Percentiles rank a stretch among this genome's conserved stretches.
These are phyloP conservation scores for Hydrolagus affinis DNA, from an alignment of 2,113 vertebrate genomes.

Conservation along the genomic window DNA sequence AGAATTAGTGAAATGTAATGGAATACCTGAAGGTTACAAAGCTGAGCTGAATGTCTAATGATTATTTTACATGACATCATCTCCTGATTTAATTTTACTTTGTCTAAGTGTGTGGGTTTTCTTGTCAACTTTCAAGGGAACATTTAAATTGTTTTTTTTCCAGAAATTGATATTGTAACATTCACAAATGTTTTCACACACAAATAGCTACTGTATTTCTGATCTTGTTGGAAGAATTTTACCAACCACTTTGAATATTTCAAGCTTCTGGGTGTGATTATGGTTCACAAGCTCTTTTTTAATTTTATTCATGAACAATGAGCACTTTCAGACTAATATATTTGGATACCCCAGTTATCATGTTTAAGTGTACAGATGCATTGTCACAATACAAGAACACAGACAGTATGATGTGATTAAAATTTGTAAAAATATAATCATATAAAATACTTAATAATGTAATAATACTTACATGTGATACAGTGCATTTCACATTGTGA, in stretches of 20 bases:
- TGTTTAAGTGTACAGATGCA: background rate
- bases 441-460: no score
- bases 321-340: background rate
- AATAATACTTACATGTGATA: no score
- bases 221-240: background rate
- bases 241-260: background rate
- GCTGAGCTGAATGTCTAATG: conserved; percentile 13
- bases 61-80: conserved; percentile 15
- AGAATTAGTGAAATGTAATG: conserved; percentile 6
- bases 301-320: background rate
- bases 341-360: background rate
- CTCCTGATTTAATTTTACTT: background rate
- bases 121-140: background rate
- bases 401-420: background rate
- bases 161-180: background rate
- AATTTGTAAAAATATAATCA: background rate
- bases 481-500: no score
- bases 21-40: conserved; percentile 6
- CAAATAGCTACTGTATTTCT: background rate
- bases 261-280: background rate
- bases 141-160: background rate
- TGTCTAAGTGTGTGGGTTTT: background rate
- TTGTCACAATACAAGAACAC: background rate
- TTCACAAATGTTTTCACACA: background rate
- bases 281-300: background rate